These are phyloP conservation scores for Dolichopus griseipennis DNA, from an alignment of 2,888 invertebrate genomes.

Conservation along the genomic window DNA sequence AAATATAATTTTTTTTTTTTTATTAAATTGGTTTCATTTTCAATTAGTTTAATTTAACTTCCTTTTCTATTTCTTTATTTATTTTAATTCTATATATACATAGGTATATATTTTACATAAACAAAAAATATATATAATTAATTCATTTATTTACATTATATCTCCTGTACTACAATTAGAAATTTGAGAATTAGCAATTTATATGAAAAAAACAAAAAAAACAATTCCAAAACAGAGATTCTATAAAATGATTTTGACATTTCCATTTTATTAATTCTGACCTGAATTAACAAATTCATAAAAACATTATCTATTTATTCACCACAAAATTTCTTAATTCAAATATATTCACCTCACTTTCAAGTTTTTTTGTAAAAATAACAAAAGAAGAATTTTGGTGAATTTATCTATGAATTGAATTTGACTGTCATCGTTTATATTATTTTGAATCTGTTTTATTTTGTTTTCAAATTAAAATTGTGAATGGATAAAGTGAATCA, in stretches of 20 bases:
- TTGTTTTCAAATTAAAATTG: no score
- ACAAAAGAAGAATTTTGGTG: not conserved
- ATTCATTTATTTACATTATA: not conserved
- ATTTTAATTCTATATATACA: not conserved
- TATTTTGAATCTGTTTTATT: no score
- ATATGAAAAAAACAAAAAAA: not conserved
- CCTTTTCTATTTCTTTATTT: not conserved
- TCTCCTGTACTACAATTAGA: not conserved
- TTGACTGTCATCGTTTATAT: not conserved
- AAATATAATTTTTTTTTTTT: not conserved
- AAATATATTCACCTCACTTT: no score
- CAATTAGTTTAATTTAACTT: slow-evolving; percentile 4
- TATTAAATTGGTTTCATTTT: slow-evolving; percentile 1
- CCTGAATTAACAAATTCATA: not conserved
- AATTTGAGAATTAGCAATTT: not conserved
- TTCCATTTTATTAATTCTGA: not conserved
- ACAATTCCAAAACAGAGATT: not conserved
- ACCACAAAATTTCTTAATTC: no score
- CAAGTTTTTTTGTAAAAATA: not conserved
- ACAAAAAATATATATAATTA: no score
- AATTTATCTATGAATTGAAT: not conserved
- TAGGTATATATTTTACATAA: not conserved
- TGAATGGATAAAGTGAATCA: no score
- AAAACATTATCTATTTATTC: no score
- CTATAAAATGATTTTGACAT: not conserved